Evolutionary conservation across 2,888 invertebrate genomes (phyloP).

Genomic region (Himalopsyche kuldschensis): DNA sequence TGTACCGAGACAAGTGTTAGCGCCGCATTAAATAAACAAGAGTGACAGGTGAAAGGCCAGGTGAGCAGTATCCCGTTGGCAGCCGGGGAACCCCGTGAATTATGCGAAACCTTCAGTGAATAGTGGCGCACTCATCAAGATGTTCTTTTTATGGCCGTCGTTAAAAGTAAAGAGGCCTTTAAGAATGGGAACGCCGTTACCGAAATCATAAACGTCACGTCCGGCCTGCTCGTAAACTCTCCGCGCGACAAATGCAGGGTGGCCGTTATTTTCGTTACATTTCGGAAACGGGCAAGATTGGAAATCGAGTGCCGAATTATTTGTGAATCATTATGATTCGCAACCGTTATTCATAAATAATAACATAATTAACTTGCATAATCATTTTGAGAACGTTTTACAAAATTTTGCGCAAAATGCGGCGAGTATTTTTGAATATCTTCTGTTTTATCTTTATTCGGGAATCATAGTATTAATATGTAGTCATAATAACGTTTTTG

Average conservation of each 20-base stretch:
- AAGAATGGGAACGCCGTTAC: conserved; percentile 38
- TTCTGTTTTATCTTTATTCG: no score
- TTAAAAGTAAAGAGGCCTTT: conserved; percentile 38
- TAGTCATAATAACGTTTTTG: no score
- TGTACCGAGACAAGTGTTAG: background rate
- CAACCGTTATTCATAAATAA: no score
- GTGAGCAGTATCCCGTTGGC: background rate
- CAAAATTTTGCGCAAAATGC: no score
- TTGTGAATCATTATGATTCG: no score
- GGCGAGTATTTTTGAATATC: no score
- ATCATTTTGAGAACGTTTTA: no score
- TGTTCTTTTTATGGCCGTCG: conserved; percentile 35
- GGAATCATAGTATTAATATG: no score
- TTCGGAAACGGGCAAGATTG: background rate
- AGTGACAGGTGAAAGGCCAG: background rate
- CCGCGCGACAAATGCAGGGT: conserved; percentile 20
- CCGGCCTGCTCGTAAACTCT: conserved; percentile 32
- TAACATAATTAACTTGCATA: no score
- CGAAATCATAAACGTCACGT: conserved; percentile 38
- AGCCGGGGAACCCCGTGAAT: background rate
- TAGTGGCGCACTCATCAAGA: conserved; percentile 32
- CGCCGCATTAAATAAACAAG: background rate
- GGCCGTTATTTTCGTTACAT: background rate
- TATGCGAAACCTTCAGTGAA: conserved; percentile 1
- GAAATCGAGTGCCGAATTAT: no score